Evolutionary conservation across 2,113 vertebrate species (phyloP), one percentile per base, ranked within the genome.

Genomic region (Propithecus coquereli): DNA sequence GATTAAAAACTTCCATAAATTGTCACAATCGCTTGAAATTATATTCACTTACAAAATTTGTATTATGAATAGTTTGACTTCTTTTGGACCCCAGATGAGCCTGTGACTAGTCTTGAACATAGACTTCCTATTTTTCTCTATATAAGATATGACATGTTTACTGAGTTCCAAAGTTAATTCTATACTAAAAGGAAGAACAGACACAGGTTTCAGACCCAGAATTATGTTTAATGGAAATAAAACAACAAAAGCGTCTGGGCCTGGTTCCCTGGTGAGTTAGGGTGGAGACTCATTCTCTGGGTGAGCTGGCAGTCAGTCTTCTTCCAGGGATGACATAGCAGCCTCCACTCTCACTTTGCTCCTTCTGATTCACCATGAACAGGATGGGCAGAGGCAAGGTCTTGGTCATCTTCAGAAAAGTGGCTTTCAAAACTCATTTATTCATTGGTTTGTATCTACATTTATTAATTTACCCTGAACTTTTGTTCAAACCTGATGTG

Each of bases 401-500:
- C 70, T 74, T 82, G 32, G 66, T 74, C 8, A 74, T 82, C 32
- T 34, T 83, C 34, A 61, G 11, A 86, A 70, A 13, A 82, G 23
- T 52, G 20, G 34, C 57, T 96, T 94, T 96, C 57, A 77, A 79
- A 89, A 91, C 90, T 82, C 74, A 20, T 86, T 65, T 45, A 91
- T 63, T 81, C 14, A 25, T 54, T 87, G 40, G 1, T 76, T 83
- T 86, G 6, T 66, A 71, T 91, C 45, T 93, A 1, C n/a, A 66
- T 85, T 50, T 87, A 61, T 79, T 57, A 94, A 68, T 68, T 90
- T 47, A 59, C 43, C 54, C 40, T 76, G 73, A 66, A 40, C 4
- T 70, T 74, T 47, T n/a, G 20, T 83, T 91, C 50, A 79, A 73
- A 82, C 9, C 66, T 34, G 86, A 22, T 68, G 37, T 81, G 43